Evolutionary conservation across 2,888 invertebrate species (phyloP), one percentile per base, ranked within the genome.

Genomic region (Chrysolina americana): DNA sequence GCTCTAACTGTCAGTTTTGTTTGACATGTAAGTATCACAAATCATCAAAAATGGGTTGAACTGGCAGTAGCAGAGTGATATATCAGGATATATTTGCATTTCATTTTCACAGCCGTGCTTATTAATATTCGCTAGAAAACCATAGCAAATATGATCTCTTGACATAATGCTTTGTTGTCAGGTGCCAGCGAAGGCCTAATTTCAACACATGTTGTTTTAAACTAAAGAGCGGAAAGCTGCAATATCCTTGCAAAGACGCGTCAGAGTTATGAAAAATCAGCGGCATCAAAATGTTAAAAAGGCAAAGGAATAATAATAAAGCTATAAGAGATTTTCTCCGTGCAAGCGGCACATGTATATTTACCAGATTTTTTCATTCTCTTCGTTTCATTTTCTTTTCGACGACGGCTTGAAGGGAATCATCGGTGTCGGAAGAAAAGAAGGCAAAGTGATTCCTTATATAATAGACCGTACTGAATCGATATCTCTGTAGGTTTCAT

Each of bases 401-500:
- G 13, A 53, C 53, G 13, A 53, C 53, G 53, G 53, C 53, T 53
- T 53, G 53, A 11, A 53, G 21, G 21, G 21, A 53, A 53, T 19
- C 21, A 53, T 53, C 17, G 21, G 21, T 53, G 53, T 13, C 19
- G 15, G 21, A 13, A 19, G 19, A 53, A 10, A 21, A 23, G 21
- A 21, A 5, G 21, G 21, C 13, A 21, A 53, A 53, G 53, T 53
- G 21, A 53, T 53, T 21, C 21, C 21, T 17, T 13, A 19, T 13
- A 13, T 53, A n/a, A 48, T 10, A 48, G 17, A 48, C 48, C 9
- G 17, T 17, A 21, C 53, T 13, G 53, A 53, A 53, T 53, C 9
- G 21, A 23, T 53, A 53, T 53, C 21, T 53, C 21, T 53, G 53
- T 53, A 23, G 15, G 21, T 11, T 53, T 53, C 53, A 53, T 53